A percentile compares a stretch with the other conserved stretches of the same genome.
These are phyloP conservation scores for Acanthoscelides obtectus DNA, from an alignment of 2,888 invertebrate species.

Conservation along the genomic window DNA sequence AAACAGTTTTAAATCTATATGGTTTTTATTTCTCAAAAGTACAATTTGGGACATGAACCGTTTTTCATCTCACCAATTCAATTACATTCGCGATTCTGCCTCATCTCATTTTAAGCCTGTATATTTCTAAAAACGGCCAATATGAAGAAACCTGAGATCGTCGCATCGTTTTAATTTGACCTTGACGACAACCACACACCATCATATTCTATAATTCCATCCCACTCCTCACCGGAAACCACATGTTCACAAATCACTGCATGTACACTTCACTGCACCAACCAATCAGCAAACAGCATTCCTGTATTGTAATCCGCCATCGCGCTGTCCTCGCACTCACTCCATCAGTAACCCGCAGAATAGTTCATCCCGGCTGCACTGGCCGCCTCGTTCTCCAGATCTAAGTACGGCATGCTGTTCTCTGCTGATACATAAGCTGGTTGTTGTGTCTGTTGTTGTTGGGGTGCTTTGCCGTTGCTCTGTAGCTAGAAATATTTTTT, in stretches of 20 bases:
- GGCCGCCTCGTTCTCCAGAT: conserved; percentile 39
- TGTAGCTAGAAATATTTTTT: neutral
- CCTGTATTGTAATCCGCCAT: neutral
- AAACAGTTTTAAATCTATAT: too few species aligned
- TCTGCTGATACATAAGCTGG: conserved; percentile 19
- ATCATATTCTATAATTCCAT: too few species aligned
- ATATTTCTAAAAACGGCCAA: too few species aligned
- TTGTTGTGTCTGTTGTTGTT: conserved; percentile 9
- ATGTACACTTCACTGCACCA: neutral
- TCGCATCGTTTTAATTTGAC: too few species aligned
- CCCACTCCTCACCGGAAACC: neutral
- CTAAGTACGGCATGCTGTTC: conserved; percentile 37
- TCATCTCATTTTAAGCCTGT: too few species aligned
- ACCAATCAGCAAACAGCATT: neutral
- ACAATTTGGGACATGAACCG: too few species aligned
- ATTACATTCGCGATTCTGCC: too few species aligned
- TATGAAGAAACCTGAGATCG: too few species aligned
- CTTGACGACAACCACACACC: too few species aligned
- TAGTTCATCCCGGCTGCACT: neutral
- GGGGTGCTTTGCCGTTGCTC: neutral
- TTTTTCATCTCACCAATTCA: too few species aligned
- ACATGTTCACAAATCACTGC: neutral
- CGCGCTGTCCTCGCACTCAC: neutral
- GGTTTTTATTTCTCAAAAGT: too few species aligned
- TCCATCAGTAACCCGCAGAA: neutral